Conservation (phyloP, 2,113 vertebrate genomes). For the Sebastes fasciatus region DNA sequence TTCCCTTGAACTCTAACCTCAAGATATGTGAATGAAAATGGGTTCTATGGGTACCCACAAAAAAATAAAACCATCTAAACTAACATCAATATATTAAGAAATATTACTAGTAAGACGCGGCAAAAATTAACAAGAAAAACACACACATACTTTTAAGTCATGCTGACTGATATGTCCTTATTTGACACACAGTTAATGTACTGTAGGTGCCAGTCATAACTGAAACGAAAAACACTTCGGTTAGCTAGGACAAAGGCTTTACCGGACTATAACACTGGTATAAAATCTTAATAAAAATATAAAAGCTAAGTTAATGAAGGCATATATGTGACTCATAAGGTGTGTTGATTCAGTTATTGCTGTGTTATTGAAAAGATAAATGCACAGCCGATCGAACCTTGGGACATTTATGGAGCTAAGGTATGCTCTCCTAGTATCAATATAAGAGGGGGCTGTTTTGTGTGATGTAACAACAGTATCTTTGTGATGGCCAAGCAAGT, state of each 20-base stretch:
- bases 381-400: background rate
- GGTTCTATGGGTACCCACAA: too few relatives aligned
- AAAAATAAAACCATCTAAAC: background rate
- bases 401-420: background rate
- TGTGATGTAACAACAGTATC: background rate
- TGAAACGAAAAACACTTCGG: background rate
- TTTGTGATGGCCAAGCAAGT: background rate
- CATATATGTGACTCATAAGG: background rate
- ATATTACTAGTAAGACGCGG: background rate
- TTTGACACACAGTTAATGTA: background rate
- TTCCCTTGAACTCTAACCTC: too few relatives aligned
- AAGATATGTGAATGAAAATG: too few relatives aligned
- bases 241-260: background rate
- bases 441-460: background rate
- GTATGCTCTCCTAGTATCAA: background rate
- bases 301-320: background rate
- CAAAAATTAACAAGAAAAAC: background rate
- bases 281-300: background rate
- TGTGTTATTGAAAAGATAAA: slow-evolving; percentile 4
- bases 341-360: slow-evolving; percentile 10
- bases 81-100: background rate
- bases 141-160: background rate
- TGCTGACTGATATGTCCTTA: background rate
- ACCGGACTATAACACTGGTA: background rate
- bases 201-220: background rate